phyloP scores from a whole-genome alignment of 2,797 vertebrate species.

The Bovichtus variegatus region DNA sequence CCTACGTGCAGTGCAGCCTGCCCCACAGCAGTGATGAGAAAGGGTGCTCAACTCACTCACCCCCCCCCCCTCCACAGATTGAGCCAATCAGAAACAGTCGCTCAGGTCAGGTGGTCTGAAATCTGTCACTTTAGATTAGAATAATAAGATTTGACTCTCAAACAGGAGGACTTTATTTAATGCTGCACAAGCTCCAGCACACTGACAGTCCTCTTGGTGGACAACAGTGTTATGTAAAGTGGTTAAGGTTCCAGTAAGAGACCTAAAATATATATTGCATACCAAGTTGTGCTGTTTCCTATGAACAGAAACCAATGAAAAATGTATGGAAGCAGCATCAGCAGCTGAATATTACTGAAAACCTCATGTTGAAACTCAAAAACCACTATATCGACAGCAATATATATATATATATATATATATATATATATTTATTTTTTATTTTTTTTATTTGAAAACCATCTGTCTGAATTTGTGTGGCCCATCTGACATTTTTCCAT shows the following conservation, averaged over 20 bases:
- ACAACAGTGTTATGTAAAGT: constrained; percentile 5
- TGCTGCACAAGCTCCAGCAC: constrained; percentile 1
- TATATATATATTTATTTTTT: background rate
- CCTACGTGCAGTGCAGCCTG: constrained; percentile 34
- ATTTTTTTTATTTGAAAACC: background rate
- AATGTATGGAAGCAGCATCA: background rate
- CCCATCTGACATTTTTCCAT: background rate
- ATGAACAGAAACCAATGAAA: background rate
- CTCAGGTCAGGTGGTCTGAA: constrained; percentile 67
- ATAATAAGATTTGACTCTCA: constrained; percentile 47
- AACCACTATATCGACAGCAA: background rate
- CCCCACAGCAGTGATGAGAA: constrained; percentile 53
- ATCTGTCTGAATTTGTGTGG: background rate
- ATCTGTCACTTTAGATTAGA: constrained; percentile 72
- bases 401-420: too few species aligned
- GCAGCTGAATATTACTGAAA: background rate
- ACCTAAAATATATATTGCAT: background rate
- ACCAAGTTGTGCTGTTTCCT: background rate
- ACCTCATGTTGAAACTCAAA: background rate
- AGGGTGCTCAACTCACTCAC: constrained; percentile 30
- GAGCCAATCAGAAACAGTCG: constrained; percentile 70
- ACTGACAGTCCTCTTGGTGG: background rate
- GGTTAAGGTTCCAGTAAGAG: background rate
- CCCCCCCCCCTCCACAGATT: background rate
- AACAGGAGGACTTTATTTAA: constrained; percentile 19